A percentile compares a stretch with the other conserved stretches of the same genome.
Evolutionary conservation across 2,888 invertebrate species (phyloP).

Genomic region (Epistrophella euchroma): DNA sequence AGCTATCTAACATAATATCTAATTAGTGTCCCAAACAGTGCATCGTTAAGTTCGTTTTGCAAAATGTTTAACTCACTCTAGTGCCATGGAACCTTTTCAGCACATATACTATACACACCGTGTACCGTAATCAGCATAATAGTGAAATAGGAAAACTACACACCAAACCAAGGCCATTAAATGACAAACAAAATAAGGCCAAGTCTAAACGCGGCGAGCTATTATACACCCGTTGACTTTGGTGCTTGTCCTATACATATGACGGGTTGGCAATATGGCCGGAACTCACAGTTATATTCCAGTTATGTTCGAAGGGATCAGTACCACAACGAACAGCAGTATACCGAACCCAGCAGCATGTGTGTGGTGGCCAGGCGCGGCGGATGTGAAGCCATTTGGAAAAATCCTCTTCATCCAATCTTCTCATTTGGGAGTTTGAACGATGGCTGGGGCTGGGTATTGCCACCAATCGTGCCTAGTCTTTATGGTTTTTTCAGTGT

Average conservation of each 20-base stretch:
- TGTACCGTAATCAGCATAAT: constrained; percentile 49
- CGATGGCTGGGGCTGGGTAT: constrained; percentile 47
- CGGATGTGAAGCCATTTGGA: constrained; percentile 74
- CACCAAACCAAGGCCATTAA: constrained; percentile 55
- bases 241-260: neutral
- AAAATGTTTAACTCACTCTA: constrained; percentile 32
- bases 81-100: neutral
- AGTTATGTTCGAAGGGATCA: constrained; percentile 23
- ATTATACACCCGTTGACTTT: constrained; percentile 8
- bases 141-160: constrained; percentile 59
- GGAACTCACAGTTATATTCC: constrained; percentile 31
- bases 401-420: constrained; percentile 72
- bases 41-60: constrained; percentile 38
- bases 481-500: constrained; percentile 44
- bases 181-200: constrained; percentile 64
- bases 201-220: constrained; percentile 33
- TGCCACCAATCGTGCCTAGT: constrained; percentile 10
- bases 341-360: constrained; percentile 18
- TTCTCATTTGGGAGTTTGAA: constrained; percentile 65
- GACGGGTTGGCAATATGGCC: constrained; percentile 1
- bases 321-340: constrained; percentile 2
- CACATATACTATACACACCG: neutral
- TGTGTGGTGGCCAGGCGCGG: constrained; percentile 25
- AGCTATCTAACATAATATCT: constrained; percentile 4
- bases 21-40: constrained; percentile 37